Evolutionary conservation across 2,113 vertebrate genomes (phyloP).

Genomic region (Desmodus rotundus): DNA sequence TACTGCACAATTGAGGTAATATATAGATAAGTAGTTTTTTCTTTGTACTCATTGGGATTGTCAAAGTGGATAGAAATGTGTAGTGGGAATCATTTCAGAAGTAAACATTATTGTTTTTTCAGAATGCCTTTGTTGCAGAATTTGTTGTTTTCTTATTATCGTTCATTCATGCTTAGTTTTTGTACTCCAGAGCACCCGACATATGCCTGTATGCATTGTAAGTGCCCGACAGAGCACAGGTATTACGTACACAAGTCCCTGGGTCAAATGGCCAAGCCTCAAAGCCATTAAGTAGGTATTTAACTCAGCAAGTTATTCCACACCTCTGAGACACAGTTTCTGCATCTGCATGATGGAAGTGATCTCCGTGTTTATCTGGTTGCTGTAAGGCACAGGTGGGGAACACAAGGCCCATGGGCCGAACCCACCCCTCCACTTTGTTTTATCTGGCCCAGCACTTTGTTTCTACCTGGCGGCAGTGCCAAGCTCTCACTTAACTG

Average conservation of each 20-base stretch:
- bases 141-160: background rate
- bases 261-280: background rate
- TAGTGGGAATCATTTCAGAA: background rate
- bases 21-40: background rate
- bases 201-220: background rate
- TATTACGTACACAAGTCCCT: background rate
- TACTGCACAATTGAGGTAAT: background rate
- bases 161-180: background rate
- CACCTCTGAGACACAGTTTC: background rate
- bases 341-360: background rate
- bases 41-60: background rate
- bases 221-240: background rate
- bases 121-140: background rate
- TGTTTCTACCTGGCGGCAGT: no score
- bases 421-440: no score
- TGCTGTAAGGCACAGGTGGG: background rate
- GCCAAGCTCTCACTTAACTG: no score
- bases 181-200: background rate
- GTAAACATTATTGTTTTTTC: background rate
- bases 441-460: no score
- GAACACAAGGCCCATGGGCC: no score
- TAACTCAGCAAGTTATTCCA: background rate
- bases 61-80: background rate
- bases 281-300: background rate
- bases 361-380: background rate